A percentile compares a stretch with the other conserved stretches of the same genome.
These are phyloP conservation scores for Rhodinocichla rosea DNA, from an alignment of 2,113 vertebrate species.

Conservation along the genomic window DNA sequence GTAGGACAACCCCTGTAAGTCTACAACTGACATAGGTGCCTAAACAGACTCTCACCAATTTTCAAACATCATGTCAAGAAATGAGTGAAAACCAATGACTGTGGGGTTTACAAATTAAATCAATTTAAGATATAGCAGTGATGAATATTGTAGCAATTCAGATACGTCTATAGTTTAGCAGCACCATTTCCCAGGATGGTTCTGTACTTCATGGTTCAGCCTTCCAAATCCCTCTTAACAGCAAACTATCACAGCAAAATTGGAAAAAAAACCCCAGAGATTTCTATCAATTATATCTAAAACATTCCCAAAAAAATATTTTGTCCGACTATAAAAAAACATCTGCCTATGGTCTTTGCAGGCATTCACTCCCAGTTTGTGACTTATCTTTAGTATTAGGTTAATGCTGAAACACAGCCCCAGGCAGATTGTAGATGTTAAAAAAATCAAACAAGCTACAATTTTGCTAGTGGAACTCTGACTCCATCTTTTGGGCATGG, in stretches of 20 bases:
- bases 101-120: background rate
- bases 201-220: background rate
- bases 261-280: background rate
- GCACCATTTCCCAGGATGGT: background rate
- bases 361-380: background rate
- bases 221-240: background rate
- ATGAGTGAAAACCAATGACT: background rate
- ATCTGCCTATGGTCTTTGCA: background rate
- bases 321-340: background rate
- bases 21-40: background rate
- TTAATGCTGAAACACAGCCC: background rate
- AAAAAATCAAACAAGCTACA: background rate
- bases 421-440: background rate
- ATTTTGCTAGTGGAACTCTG: background rate
- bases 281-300: background rate
- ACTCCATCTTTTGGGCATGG: slow-evolving; percentile 12
- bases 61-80: background rate
- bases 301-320: background rate
- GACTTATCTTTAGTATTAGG: background rate
- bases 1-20: background rate
- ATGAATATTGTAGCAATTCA: background rate
- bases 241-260: background rate
- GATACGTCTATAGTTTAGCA: background rate
- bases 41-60: background rate
- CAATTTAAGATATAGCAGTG: background rate